Conservation (phyloP, 1,140 invertebrate genomes). For the Neotoxoptera formosana region DNA sequence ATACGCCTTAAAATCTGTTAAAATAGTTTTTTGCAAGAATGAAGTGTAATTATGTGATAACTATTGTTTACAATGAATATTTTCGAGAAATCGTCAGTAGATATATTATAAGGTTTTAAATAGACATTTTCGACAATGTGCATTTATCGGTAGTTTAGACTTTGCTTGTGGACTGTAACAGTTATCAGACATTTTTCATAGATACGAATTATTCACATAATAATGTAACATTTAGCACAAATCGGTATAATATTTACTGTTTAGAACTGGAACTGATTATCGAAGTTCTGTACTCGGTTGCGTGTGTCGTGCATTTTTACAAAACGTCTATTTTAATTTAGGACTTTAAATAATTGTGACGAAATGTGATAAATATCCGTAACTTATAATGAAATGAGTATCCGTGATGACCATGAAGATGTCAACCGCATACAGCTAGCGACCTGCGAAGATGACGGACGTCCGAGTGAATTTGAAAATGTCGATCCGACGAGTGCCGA, state of each 20-base stretch:
- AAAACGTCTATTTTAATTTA: constrained; percentile 9
- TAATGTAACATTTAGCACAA: not conserved
- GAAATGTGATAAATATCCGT: constrained; percentile 26
- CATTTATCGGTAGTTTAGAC: not conserved
- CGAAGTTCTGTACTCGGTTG: not conserved
- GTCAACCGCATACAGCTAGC: not conserved
- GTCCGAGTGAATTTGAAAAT: not conserved
- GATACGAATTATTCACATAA: not conserved
- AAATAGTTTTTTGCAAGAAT: not conserved
- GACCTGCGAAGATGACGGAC: not conserved
- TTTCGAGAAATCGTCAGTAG: not conserved
- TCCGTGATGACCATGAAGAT: constrained; percentile 34
- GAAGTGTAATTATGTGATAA: not conserved
- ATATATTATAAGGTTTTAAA: not conserved
- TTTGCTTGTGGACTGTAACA: not conserved
- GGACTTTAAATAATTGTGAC: constrained; percentile 30
- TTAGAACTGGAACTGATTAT: not conserved
- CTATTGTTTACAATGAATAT: not conserved
- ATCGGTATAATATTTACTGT: not conserved
- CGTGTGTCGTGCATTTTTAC: not conserved
- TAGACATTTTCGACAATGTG: not conserved
- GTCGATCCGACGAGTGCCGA: not conserved
- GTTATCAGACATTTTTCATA: constrained; percentile 23
- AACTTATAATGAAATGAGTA: constrained; percentile 53
- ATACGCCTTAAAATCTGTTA: not conserved